A percentile compares a stretch with the other conserved stretches of the same genome.
These are phyloP conservation scores for Zoroaster sp. DNA, from an alignment of 53 echinoderm and acorn worm genomes.

Conservation along the genomic window DNA sequence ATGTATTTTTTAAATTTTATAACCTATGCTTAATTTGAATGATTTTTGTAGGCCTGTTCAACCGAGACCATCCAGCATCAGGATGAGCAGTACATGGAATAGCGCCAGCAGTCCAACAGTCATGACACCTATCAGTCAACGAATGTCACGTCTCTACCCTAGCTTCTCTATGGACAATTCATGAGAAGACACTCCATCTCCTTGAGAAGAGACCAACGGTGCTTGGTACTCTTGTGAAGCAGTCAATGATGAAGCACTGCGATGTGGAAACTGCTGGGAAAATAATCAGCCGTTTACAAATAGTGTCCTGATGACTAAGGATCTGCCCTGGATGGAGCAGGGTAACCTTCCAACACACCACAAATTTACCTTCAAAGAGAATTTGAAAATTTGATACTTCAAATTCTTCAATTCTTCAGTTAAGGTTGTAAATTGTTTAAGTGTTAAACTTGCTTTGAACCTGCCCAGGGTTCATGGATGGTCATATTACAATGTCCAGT, in stretches of 20 bases:
- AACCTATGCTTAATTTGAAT: neutral
- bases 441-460: too few species aligned
- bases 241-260: neutral
- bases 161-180: conserved; percentile 41
- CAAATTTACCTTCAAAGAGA: too few species aligned
- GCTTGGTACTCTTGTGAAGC: too few species aligned
- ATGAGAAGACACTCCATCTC: neutral
- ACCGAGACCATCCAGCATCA: conserved; percentile 15
- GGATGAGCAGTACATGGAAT: conserved; percentile 66
- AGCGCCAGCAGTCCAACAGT: conserved; percentile 50
- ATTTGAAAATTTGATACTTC: too few species aligned
- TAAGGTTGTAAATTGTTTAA: too few species aligned
- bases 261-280: neutral
- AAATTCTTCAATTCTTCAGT: too few species aligned
- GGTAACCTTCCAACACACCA: too few species aligned
- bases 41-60: neutral
- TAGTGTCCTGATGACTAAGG: too few species aligned
- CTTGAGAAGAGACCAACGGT: conserved; percentile 24
- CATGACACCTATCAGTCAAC: conserved; percentile 92
- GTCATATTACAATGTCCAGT: too few species aligned
- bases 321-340: too few species aligned
- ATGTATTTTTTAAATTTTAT: neutral
- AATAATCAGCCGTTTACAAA: neutral
- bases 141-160: conserved; percentile 93
- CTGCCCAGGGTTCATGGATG: too few species aligned